Evolutionary conservation across 2,113 vertebrate genomes (phyloP), one percentile per base, ranked within the genome.

Genomic region (Potamarius usumacintae): DNA sequence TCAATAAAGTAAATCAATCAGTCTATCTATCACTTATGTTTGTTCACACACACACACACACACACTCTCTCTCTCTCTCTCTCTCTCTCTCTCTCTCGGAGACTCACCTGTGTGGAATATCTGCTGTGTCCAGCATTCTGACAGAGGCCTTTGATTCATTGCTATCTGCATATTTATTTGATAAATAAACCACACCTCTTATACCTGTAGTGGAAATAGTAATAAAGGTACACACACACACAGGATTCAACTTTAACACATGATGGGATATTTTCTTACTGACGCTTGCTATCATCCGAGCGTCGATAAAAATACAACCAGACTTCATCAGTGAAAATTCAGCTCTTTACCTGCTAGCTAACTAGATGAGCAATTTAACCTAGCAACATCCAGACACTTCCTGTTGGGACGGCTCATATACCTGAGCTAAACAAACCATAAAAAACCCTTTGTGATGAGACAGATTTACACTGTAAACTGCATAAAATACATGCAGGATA

Each of bases 161-260:
- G 1, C 87, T 93, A 88, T 97, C 94, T 0, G 97, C 96, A 86
- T 99, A 98, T 86, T 99, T 99, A 92, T 99, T 97, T 9, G 97
- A 99, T 91, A 98, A 95, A 94, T 95, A 99, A 91, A 98, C 95
- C 69, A 99, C 96, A 89, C 97, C 96, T 89, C 94, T 97, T 89
- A 99, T 97, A 90, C 98, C 98, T 99, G 92, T 67, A 90, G 67
- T 71, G 67, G 67, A 34, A 71, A 30, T 17, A 50, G 20, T 25
- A 22, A 22, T 63, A 7, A 7, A 22, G 18, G 5, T 7, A 62
- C 50, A 34, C 53, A 57, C 50, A 84, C 63, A 67, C 62, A 60
- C 18, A 62, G 20, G 58, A 7, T 7, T 60, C 58, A 60, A 17
- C 58, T 60, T 20, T 60, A 60, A 20, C 3, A 60, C 58, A 60